These are phyloP conservation scores for Cyclophora albipunctata DNA, from an alignment of 2,888 invertebrate genomes.

Conservation along the genomic window DNA sequence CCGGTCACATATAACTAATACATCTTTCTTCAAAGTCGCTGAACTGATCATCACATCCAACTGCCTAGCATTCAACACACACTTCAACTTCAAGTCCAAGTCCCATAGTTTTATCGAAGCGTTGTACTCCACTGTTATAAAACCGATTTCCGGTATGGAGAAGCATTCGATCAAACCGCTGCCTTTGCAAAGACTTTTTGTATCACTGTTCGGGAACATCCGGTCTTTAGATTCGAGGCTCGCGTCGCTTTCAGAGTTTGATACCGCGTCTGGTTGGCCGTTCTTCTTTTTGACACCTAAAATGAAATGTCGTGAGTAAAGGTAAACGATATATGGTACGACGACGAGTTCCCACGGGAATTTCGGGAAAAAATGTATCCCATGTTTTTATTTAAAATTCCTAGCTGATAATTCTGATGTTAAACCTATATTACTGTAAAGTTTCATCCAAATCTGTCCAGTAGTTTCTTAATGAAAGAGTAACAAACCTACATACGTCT, in stretches of 20 bases:
- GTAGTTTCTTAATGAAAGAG: no score
- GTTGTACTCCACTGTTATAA: conserved; percentile 57
- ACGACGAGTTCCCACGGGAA: not conserved
- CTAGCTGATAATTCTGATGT: no score
- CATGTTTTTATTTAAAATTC: no score
- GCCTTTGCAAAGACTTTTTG: conserved; percentile 36
- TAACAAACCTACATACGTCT: no score
- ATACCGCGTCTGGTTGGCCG: conserved; percentile 36
- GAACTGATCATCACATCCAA: conserved; percentile 43
- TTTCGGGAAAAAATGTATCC: no score
- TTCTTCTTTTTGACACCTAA: conserved; percentile 45
- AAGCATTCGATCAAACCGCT: conserved; percentile 52
- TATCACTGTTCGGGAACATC: conserved; percentile 39
- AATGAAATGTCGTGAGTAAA: conserved; percentile 4
- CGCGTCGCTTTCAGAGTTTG: conserved; percentile 46
- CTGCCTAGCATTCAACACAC: conserved; percentile 51
- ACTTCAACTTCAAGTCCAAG: conserved; percentile 34
- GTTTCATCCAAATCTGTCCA: no score
- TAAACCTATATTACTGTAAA: no score
- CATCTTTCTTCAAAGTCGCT: conserved; percentile 47
- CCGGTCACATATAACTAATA: conserved; percentile 56
- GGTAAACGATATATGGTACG: not conserved
- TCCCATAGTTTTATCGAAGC: conserved; percentile 61
- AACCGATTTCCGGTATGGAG: conserved; percentile 41
- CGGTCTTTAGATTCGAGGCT: conserved; percentile 46